Conservation (phyloP, 2,797 vertebrate genomes). For the Mormyrops boulengeri region DNA sequence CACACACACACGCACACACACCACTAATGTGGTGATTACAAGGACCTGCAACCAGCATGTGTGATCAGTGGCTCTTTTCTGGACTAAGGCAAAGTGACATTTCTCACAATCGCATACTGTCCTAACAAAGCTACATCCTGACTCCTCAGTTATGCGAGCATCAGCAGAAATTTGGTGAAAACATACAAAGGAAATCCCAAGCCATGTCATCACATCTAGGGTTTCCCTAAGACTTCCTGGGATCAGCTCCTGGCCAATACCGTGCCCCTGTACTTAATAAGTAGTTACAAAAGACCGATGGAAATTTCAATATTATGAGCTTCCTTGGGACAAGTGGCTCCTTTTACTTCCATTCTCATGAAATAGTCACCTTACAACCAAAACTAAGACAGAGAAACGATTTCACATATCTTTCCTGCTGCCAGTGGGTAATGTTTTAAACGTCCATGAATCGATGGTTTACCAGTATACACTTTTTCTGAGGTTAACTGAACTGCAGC, state of each 20-base stretch:
- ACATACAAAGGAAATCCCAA: neutral
- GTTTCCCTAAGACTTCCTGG: neutral
- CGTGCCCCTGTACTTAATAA: neutral
- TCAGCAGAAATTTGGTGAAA: neutral
- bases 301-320: neutral
- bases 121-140: neutral
- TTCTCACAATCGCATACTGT: neutral
- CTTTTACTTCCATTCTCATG: neutral
- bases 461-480: neutral
- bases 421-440: neutral
- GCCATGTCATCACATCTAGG: neutral
- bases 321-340: neutral
- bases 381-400: neutral
- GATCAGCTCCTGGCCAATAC: neutral
- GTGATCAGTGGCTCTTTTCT: neutral
- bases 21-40: neutral
- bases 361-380: neutral
- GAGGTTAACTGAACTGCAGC: neutral
- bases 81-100: neutral
- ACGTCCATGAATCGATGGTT: neutral
- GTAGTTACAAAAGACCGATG: neutral
- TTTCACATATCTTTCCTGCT: neutral
- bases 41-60: neutral
- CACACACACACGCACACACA: neutral
- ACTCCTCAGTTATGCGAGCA: neutral